A percentile compares a stretch with the other conserved stretches of the same genome.
Evolutionary conservation across 2,113 vertebrate species (phyloP).

Genomic region (Lates calcarifer): DNA sequence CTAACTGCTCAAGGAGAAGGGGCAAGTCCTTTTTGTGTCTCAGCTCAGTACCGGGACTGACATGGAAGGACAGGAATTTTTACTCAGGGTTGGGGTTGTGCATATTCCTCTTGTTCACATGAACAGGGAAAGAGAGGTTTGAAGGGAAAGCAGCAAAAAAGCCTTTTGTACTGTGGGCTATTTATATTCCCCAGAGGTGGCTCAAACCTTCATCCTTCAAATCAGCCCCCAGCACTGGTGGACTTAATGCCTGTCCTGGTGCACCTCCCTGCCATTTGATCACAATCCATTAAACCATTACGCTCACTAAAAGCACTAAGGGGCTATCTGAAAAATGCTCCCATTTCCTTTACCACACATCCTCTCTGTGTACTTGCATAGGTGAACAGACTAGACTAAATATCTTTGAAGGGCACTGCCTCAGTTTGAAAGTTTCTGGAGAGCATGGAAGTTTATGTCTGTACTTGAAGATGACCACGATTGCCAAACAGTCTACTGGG

Average conservation of each 20-base stretch:
- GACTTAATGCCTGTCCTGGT: slow-evolving; percentile 63
- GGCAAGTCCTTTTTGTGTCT: slow-evolving; percentile 40
- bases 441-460: not conserved
- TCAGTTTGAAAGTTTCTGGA: slow-evolving; percentile 12
- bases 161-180: slow-evolving; percentile 66
- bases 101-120: slow-evolving; percentile 36
- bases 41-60: slow-evolving; percentile 18
- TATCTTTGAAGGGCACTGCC: slow-evolving; percentile 5
- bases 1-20: slow-evolving; percentile 27
- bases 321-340: slow-evolving; percentile 45
- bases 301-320: slow-evolving; percentile 72
- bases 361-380: not conserved
- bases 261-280: slow-evolving; percentile 70
- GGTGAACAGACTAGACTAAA: slow-evolving; percentile 28
- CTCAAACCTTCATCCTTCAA: slow-evolving; percentile 65
- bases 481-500: slow-evolving; percentile 23
- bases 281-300: slow-evolving; percentile 80
- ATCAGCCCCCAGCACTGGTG: slow-evolving; percentile 39
- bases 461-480: slow-evolving; percentile 8
- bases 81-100: slow-evolving; percentile 50
- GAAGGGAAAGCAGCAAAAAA: slow-evolving; percentile 44
- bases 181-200: slow-evolving; percentile 74
- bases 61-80: slow-evolving; percentile 51
- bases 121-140: slow-evolving; percentile 37
- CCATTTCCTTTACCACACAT: slow-evolving; percentile 48